Evolutionary conservation across 35 echinoderm and acorn worm genomes (phyloP).

Genomic region (Apostichopus parvimensis): DNA sequence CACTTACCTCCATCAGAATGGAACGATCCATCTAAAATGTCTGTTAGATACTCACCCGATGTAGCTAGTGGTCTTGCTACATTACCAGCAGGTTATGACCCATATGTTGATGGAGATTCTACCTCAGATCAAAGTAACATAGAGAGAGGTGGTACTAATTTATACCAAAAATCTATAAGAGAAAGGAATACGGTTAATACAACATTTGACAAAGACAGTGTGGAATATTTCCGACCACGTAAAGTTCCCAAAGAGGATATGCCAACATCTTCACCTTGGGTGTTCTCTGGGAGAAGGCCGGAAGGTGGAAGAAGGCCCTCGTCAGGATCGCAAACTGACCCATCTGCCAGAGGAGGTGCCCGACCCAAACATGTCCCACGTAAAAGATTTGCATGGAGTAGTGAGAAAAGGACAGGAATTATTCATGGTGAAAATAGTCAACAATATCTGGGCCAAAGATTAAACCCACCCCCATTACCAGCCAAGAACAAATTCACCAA

Average conservation of each 20-base stretch:
- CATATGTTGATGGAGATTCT: conserved; percentile 59
- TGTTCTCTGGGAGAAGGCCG: neutral
- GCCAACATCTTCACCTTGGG: neutral
- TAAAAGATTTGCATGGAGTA: conserved; percentile 32
- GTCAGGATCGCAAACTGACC: neutral
- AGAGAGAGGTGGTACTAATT: neutral
- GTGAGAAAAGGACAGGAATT: neutral
- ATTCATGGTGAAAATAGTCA: neutral
- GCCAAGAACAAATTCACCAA: neutral
- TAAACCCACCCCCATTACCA: conserved; percentile 15
- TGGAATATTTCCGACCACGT: neutral
- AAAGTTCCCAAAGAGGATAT: neutral
- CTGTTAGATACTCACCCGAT: conserved; percentile 30
- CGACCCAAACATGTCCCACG: conserved; percentile 7
- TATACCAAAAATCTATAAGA: neutral
- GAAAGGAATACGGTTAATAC: too few relatives aligned
- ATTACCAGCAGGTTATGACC: conserved; percentile 68
- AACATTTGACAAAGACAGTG: neutral
- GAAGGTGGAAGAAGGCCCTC: neutral
- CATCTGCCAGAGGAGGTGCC: neutral
- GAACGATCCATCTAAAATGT: conserved; percentile 6
- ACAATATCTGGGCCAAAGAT: conserved; percentile 33
- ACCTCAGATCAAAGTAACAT: too few relatives aligned
- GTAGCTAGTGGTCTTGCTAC: conserved; percentile 72
- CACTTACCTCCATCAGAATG: conserved; percentile 72